These are phyloP conservation scores for Melanaphis sacchari DNA, from an alignment of 1,140 invertebrate species.

Conservation along the genomic window DNA sequence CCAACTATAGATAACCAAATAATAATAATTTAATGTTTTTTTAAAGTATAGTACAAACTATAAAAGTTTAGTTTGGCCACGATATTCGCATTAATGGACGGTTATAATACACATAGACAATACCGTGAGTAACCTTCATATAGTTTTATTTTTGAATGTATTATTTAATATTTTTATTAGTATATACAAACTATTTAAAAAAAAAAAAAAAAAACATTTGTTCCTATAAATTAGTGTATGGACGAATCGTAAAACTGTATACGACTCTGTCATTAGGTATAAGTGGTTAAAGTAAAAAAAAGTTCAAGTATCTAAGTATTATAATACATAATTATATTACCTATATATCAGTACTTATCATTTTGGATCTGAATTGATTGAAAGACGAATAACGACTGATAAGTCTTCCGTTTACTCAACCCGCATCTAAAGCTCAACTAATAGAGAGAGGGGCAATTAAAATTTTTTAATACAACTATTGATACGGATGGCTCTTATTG, in stretches of 20 bases:
- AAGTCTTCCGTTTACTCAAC: neutral
- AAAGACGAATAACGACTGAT: neutral
- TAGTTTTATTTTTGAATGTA: neutral
- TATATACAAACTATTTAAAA: neutral
- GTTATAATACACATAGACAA: neutral
- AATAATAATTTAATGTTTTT: no score
- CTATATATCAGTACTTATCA: neutral
- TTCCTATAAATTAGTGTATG: neutral
- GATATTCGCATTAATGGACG: neutral
- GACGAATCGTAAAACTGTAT: neutral
- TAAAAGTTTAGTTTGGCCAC: neutral
- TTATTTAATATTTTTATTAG: neutral
- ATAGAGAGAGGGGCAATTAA: neutral
- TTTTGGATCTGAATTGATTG: neutral
- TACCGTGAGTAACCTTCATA: neutral
- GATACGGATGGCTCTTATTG: no score
- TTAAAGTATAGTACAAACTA: neutral
- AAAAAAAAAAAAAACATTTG: neutral
- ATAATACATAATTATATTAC: neutral
- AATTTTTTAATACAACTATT: neutral
- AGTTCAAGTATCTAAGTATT: neutral
- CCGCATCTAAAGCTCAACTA: neutral
- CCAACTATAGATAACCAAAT: no score
- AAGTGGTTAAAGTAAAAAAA: neutral
- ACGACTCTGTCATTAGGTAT: neutral